A percentile compares a stretch with the other conserved stretches of the same genome.
These are phyloP conservation scores for Delia radicum DNA, from an alignment of 1,140 invertebrate genomes.

Conservation along the genomic window DNA sequence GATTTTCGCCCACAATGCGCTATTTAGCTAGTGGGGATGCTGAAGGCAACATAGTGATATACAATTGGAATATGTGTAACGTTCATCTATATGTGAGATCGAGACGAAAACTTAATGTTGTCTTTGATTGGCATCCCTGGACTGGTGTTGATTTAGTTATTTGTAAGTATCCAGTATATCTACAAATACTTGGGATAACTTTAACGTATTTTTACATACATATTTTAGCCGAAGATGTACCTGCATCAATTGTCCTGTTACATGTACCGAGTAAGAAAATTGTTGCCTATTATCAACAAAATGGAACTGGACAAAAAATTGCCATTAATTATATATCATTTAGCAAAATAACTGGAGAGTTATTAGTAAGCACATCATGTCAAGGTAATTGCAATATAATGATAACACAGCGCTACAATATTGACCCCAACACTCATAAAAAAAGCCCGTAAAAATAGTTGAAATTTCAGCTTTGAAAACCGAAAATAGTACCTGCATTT, in stretches of 20 bases:
- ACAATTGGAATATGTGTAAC: conserved; percentile 31
- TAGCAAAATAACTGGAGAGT: conserved; percentile 48
- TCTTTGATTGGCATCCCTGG: conserved; percentile 54
- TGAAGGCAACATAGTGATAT: conserved; percentile 39
- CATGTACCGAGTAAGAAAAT: conserved; percentile 41
- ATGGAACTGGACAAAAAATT: conserved; percentile 38
- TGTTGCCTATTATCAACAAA: conserved; percentile 43
- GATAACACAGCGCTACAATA: too few species aligned
- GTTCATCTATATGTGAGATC: conserved; percentile 18
- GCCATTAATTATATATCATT: conserved; percentile 41
- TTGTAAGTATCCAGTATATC: conserved; percentile 35
- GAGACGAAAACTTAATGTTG: conserved; percentile 10
- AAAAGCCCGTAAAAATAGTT: too few species aligned
- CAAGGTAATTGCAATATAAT: conserved; percentile 30
- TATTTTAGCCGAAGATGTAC: conserved; percentile 37
- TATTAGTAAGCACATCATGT: conserved; percentile 44
- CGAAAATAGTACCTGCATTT: too few species aligned
- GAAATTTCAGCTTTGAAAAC: too few species aligned
- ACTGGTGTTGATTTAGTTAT: conserved; percentile 42
- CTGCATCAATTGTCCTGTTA: conserved; percentile 42
- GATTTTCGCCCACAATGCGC: conserved; percentile 37
- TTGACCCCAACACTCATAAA: too few species aligned
- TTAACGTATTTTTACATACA: neutral
- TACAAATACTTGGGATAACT: neutral
- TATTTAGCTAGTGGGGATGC: conserved; percentile 47